Evolutionary conservation across 2,797 vertebrate species (phyloP).

Genomic region (Anas bahamensis): DNA sequence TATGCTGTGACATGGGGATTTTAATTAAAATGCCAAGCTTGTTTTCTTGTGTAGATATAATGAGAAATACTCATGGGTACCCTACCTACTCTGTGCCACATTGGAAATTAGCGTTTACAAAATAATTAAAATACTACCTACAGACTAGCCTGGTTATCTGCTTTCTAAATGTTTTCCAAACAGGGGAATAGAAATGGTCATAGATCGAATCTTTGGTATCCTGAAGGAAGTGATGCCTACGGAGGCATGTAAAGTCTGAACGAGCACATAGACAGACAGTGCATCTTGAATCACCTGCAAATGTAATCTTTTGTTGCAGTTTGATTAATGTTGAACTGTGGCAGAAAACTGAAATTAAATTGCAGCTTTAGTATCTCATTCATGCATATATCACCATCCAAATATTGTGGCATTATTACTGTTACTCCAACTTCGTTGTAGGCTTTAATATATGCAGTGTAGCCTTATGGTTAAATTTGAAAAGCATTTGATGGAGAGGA

Average conservation of each 20-base stretch:
- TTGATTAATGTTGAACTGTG: not conserved
- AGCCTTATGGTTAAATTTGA: not conserved
- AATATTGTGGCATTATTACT: not conserved
- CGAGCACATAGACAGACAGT: not conserved
- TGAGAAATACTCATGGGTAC: not conserved
- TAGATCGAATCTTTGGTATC: not conserved
- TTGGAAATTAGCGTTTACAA: constrained; percentile 41
- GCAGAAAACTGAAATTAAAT: not conserved
- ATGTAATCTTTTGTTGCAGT: not conserved
- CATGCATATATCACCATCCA: not conserved
- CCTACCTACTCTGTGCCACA: not conserved
- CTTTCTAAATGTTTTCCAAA: not conserved
- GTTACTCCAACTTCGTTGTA: not conserved
- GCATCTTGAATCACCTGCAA: not conserved
- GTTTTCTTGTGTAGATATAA: constrained; percentile 31
- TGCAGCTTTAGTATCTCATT: not conserved
- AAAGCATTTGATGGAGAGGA: not conserved
- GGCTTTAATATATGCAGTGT: not conserved
- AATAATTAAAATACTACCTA: not conserved
- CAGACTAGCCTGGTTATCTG: not conserved
- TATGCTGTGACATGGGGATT: not conserved
- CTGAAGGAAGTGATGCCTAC: not conserved
- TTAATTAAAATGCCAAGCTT: constrained; percentile 57
- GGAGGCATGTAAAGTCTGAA: not conserved
- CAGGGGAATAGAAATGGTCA: not conserved